These are phyloP conservation scores for Odontophorus gujanensis DNA, from an alignment of 2,113 vertebrate genomes.

Conservation along the genomic window DNA sequence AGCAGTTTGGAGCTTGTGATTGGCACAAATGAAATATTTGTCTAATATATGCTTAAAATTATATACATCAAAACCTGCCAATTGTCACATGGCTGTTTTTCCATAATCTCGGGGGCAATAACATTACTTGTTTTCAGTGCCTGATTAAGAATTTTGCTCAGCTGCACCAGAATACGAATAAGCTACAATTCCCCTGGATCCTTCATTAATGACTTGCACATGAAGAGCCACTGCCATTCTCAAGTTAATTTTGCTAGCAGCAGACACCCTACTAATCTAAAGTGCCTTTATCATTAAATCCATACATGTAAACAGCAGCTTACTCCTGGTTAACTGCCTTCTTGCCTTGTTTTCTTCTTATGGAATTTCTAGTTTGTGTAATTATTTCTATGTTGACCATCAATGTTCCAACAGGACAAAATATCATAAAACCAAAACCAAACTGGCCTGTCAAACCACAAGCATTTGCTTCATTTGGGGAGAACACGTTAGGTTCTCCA, in stretches of 20 bases:
- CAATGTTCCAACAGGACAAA: neutral
- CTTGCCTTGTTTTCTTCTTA: neutral
- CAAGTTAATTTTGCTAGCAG: neutral
- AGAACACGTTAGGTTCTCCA: neutral
- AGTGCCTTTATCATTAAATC: neutral
- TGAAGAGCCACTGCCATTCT: neutral
- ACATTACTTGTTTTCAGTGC: neutral
- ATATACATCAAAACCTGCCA: neutral
- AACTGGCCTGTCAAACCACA: neutral
- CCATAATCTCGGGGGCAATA: neutral
- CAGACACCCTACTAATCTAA: neutral
- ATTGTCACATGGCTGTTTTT: neutral
- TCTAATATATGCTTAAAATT: slow-evolving; percentile 1
- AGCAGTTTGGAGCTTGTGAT: slow-evolving; percentile 14
- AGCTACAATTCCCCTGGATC: neutral
- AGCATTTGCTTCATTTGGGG: neutral
- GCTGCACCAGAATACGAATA: neutral
- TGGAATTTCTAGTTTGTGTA: neutral
- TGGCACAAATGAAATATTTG: slow-evolving; percentile 31
- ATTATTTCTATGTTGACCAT: neutral
- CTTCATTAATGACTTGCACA: neutral
- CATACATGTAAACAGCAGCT: neutral
- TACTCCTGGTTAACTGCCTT: neutral
- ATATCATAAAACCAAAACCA: neutral
- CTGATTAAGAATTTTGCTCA: neutral